These are phyloP conservation scores for Sebastes steindachneri DNA, from an alignment of 2,797 vertebrate species.

Conservation along the genomic window DNA sequence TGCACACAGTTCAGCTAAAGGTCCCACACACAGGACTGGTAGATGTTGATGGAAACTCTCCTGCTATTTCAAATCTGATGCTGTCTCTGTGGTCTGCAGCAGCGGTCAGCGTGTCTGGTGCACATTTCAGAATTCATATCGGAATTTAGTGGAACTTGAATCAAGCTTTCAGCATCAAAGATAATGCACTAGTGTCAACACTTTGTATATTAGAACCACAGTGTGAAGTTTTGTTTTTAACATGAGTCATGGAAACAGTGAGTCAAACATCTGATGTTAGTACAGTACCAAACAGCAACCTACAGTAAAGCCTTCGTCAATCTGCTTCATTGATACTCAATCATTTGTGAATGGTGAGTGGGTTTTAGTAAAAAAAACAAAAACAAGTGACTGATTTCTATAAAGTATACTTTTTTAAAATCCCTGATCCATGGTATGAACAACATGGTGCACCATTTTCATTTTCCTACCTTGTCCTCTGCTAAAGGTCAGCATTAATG, in stretches of 20 bases:
- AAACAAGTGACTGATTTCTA: neutral
- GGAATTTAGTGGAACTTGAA: neutral
- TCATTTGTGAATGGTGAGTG: neutral
- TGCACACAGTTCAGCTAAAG: neutral
- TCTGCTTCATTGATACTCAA: neutral
- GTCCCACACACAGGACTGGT: neutral
- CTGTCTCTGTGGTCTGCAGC: neutral
- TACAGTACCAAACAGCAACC: neutral
- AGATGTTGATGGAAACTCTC: constrained; percentile 15
- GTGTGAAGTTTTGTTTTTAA: constrained; percentile 16
- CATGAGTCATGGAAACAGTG: constrained; percentile 29
- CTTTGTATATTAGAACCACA: neutral
- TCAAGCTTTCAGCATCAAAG: constrained; percentile 12
- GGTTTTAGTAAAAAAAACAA: neutral
- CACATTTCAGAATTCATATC: neutral
- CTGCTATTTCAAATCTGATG: neutral
- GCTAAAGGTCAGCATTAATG: constrained; percentile 60
- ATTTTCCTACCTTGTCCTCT: constrained; percentile 22
- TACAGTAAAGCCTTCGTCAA: neutral
- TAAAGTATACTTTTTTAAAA: neutral
- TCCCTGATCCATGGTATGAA: neutral
- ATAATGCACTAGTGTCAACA: constrained; percentile 11
- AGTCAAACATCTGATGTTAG: constrained; percentile 10
- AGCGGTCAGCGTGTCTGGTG: neutral
- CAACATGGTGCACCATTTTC: constrained; percentile 18